A percentile compares a stretch with the other conserved stretches of the same genome.
phyloP scores from a whole-genome alignment of 2,797 vertebrate genomes.

The Ceryle rudis region DNA sequence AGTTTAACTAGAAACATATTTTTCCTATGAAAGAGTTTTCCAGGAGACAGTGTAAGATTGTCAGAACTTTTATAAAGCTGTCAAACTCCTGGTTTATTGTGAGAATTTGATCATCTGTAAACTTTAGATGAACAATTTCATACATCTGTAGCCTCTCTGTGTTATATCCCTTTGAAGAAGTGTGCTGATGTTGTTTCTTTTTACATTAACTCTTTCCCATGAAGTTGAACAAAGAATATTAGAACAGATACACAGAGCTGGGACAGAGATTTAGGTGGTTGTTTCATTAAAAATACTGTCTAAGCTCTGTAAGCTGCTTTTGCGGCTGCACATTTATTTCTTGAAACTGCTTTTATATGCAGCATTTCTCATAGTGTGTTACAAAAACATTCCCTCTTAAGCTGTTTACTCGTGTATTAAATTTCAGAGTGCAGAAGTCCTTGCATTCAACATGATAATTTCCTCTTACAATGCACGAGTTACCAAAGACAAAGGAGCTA shows the following conservation, averaged over 20 bases:
- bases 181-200: not conserved
- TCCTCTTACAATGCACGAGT: not conserved
- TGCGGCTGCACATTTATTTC: rapidly evolving
- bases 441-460: not conserved
- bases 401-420: rapidly evolving
- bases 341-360: not conserved
- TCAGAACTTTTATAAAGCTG: not conserved
- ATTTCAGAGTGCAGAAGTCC: not conserved
- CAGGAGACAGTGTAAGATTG: not conserved
- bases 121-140: not conserved
- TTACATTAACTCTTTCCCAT: not conserved
- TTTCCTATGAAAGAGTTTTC: not conserved
- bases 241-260: rapidly evolving
- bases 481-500: not conserved
- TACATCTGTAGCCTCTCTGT: not conserved
- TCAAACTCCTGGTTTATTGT: not conserved
- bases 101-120: not conserved
- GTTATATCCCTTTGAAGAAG: not conserved
- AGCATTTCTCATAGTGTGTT: not conserved
- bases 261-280: not conserved
- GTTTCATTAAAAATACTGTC: not conserved
- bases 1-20: not conserved
- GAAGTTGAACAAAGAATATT: not conserved
- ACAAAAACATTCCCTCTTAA: not conserved
- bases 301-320: not conserved